Percentiles rank a stretch among this genome's conserved stretches.
phyloP scores from a whole-genome alignment of 2,113 vertebrate genomes.

The Oxyura jamaicensis region DNA sequence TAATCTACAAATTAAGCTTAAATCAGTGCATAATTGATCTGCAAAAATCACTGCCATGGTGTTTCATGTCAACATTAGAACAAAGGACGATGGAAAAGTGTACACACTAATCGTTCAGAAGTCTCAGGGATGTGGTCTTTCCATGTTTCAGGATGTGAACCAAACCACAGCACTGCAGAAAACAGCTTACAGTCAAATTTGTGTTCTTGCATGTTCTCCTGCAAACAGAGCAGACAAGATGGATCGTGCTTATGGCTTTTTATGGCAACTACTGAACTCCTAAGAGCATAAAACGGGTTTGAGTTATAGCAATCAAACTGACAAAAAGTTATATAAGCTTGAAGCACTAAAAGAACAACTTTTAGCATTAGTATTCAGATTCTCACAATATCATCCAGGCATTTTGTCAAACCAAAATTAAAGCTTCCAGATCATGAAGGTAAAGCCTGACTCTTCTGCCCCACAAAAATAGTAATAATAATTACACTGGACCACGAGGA shows the following conservation, averaged over 20 bases:
- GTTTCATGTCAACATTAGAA: background rate
- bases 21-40: background rate
- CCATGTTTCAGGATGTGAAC: background rate
- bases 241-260: background rate
- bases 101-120: background rate
- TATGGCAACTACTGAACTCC: background rate
- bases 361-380: background rate
- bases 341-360: background rate
- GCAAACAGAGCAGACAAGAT: background rate
- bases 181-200: background rate
- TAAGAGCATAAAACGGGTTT: background rate
- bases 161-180: background rate
- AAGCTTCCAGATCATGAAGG: conserved; percentile 28
- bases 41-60: background rate
- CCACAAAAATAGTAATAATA: background rate
- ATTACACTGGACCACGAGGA: background rate
- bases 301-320: background rate
- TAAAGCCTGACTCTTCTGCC: conserved; percentile 22
- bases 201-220: background rate
- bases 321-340: background rate
- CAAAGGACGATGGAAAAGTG: background rate
- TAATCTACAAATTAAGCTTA: background rate
- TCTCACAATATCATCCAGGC: background rate
- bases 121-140: background rate
- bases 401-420: conserved; percentile 39